Evolutionary conservation across 2,888 invertebrate species (phyloP).

Genomic region (Oscheius sp.): DNA sequence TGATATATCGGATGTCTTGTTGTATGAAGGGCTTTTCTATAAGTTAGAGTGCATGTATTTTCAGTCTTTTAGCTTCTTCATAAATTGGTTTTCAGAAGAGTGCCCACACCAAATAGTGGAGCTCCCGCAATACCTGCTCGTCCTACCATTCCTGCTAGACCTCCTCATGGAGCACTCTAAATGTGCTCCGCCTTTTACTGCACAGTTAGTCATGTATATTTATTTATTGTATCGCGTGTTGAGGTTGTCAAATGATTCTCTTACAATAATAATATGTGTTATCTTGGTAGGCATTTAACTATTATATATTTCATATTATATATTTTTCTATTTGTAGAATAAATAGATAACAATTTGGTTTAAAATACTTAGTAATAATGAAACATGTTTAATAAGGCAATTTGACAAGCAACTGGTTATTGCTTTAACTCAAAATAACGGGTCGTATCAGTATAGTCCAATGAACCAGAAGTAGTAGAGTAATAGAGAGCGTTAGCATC

Average conservation of each 20-base stretch:
- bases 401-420: no score
- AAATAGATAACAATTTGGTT: no score
- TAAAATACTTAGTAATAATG: no score
- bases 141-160: constrained; percentile 34
- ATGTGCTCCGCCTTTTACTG: background rate
- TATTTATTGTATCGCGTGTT: constrained; percentile 13
- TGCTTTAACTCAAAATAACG: no score
- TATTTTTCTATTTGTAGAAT: no score
- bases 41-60: background rate
- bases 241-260: constrained; percentile 9
- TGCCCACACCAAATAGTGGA: constrained; percentile 48
- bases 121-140: constrained; percentile 54
- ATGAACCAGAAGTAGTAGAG: no score
- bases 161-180: constrained; percentile 16
- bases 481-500: no score
- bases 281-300: constrained; percentile 5
- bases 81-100: background rate
- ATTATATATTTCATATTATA: background rate
- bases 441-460: no score
- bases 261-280: background rate
- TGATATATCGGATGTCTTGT: background rate
- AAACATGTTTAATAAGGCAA: no score
- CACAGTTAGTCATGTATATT: constrained; percentile 5
- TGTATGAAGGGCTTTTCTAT: background rate
- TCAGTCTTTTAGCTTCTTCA: background rate